Conservation (phyloP, 2,797 vertebrate genomes). For the Catharus ustulatus region DNA sequence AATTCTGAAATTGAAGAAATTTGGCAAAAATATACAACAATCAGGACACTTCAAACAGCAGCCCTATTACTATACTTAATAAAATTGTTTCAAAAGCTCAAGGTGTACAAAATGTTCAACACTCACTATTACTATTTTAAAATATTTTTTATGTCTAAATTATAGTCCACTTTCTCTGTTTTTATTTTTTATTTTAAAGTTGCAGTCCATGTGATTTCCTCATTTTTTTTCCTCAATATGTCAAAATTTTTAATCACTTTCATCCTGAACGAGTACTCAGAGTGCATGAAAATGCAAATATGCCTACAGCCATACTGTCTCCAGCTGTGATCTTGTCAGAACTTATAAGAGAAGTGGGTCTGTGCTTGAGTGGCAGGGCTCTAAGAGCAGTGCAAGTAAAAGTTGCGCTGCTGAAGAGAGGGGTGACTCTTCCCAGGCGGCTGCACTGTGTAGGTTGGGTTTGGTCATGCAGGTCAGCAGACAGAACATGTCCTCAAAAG, state of each 20-base stretch:
- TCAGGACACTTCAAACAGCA: neutral
- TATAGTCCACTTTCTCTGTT: neutral
- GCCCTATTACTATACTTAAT: neutral
- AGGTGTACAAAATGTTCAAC: neutral
- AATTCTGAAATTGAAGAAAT: neutral
- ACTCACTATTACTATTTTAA: neutral
- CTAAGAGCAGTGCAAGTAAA: neutral
- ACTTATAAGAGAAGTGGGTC: neutral
- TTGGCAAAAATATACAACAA: neutral
- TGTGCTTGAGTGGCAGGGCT: neutral
- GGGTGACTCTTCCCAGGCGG: neutral
- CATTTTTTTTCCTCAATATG: neutral
- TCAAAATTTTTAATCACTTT: neutral
- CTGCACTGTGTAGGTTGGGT: neutral
- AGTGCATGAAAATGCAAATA: neutral
- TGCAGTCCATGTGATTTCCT: neutral
- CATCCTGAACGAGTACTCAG: neutral
- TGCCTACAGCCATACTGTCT: neutral
- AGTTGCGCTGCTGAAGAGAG: neutral
- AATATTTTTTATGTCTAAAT: neutral
- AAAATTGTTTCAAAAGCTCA: neutral
- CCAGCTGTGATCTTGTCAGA: slow-evolving; percentile 12
- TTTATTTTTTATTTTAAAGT: neutral
- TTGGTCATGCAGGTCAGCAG: neutral
- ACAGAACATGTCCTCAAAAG: neutral